Conservation (phyloP, 2,888 invertebrate species). For the Drosophila heteroneura region DNA sequence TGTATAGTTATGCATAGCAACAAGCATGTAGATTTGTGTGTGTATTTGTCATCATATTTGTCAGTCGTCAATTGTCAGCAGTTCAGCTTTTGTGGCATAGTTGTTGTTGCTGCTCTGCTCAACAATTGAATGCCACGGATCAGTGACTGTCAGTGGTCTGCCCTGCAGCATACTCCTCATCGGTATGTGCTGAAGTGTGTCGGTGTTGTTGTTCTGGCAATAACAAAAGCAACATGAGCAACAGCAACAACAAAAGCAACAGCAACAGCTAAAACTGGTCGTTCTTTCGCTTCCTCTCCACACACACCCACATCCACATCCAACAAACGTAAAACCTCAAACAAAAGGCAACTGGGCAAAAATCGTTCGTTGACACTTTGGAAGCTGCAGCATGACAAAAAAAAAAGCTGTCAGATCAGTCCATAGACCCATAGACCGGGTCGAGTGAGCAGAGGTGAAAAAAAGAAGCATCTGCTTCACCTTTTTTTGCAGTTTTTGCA, state of each 20-base stretch:
- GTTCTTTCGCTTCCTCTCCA: constrained; percentile 41
- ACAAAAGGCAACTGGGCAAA: constrained; percentile 59
- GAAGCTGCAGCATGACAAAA: constrained; percentile 28
- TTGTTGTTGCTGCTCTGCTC: constrained; percentile 39
- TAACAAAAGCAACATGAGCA: constrained; percentile 4
- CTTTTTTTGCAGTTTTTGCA: constrained; percentile 20
- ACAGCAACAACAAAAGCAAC: constrained; percentile 12
- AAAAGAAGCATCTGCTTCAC: constrained; percentile 20
- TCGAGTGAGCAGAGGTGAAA: not conserved
- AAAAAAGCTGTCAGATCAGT: constrained; percentile 29
- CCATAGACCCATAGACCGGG: constrained; percentile 23
- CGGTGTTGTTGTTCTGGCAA: constrained; percentile 37
- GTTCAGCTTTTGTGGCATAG: constrained; percentile 58
- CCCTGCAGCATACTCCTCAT: constrained; percentile 34
- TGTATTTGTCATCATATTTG: constrained; percentile 53
- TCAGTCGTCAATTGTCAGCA: constrained; percentile 58
- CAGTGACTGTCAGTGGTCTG: constrained; percentile 68
- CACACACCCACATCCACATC: constrained; percentile 9
- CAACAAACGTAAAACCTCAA: constrained; percentile 27
- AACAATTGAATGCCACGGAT: constrained; percentile 79
- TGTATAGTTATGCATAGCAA: constrained; percentile 2
- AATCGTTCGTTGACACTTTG: constrained; percentile 82
- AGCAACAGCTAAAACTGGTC: constrained; percentile 45
- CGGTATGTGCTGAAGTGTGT: constrained; percentile 50
- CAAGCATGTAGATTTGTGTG: constrained; percentile 1